Conservation (phyloP, 2,113 vertebrate species). For the Elephas maximus region DNA sequence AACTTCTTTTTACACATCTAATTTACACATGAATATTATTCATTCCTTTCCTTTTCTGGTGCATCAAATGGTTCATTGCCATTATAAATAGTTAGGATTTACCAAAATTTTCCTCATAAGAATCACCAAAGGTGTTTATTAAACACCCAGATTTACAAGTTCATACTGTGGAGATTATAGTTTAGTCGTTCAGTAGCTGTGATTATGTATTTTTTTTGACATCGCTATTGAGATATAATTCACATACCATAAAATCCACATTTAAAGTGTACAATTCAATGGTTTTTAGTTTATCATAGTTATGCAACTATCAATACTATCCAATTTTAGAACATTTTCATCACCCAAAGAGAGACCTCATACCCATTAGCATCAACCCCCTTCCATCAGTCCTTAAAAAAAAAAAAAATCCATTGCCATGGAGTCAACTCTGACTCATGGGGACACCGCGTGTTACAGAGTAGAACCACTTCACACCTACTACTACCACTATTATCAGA, state of each 20-base stretch:
- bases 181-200: neutral
- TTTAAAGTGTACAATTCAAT: neutral
- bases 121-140: neutral
- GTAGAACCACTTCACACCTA: neutral
- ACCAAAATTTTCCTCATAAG: neutral
- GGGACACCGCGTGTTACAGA: neutral
- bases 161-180: neutral
- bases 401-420: neutral
- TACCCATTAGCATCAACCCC: neutral
- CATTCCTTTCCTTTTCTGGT: neutral
- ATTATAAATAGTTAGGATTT: neutral
- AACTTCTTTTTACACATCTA: neutral
- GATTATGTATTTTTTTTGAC: neutral
- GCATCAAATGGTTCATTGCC: neutral
- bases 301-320: neutral
- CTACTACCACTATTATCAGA: neutral
- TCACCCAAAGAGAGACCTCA: neutral
- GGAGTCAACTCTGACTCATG: neutral
- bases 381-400: neutral
- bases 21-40: neutral
- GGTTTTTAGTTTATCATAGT: neutral
- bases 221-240: neutral
- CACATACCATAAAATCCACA: neutral
- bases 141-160: neutral
- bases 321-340: neutral